Evolutionary conservation across 23 tunicate genomes (phyloP).

Genomic region (Botrylloides violaceus): DNA sequence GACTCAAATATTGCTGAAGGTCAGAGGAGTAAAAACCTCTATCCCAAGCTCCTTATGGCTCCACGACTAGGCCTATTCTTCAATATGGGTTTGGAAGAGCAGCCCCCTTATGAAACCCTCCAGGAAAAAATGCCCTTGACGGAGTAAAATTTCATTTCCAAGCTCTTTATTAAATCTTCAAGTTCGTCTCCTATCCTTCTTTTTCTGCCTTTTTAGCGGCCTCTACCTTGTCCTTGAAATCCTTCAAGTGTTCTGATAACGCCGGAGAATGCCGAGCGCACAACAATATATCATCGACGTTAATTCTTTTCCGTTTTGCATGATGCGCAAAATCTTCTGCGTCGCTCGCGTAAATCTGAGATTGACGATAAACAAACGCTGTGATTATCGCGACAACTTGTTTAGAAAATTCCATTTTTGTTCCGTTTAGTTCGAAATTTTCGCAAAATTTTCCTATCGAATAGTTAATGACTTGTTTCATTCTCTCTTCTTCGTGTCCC

Average conservation of each 20-base stretch:
- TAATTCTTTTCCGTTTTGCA: conserved; percentile 17
- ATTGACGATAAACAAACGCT: not conserved
- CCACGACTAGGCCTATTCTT: too few relatives aligned
- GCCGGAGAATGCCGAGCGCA: conserved; percentile 17
- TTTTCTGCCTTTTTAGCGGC: not conserved
- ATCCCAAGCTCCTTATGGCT: too few relatives aligned
- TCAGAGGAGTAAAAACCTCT: too few relatives aligned
- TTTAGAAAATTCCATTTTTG: not conserved
- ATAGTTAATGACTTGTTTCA: not conserved
- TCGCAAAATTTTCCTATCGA: not conserved
- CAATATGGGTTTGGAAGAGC: too few relatives aligned
- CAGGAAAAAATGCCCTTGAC: too few relatives aligned
- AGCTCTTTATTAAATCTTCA: too few relatives aligned
- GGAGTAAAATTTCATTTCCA: too few relatives aligned
- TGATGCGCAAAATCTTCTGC: conserved; percentile 18
- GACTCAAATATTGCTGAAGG: too few relatives aligned
- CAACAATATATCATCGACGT: conserved; percentile 9
- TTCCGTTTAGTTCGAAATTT: not conserved
- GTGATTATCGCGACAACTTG: not conserved
- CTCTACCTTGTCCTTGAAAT: conserved; percentile 4
- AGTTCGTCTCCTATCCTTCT: too few relatives aligned
- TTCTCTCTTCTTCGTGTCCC: not conserved
- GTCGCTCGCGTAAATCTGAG: conserved; percentile 13
- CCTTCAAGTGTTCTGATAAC: not conserved
- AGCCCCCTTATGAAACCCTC: too few relatives aligned